Base-by-base conservation (phyloP, 2,113 vertebrate species). In the Myiopsitta monachus region DNA sequence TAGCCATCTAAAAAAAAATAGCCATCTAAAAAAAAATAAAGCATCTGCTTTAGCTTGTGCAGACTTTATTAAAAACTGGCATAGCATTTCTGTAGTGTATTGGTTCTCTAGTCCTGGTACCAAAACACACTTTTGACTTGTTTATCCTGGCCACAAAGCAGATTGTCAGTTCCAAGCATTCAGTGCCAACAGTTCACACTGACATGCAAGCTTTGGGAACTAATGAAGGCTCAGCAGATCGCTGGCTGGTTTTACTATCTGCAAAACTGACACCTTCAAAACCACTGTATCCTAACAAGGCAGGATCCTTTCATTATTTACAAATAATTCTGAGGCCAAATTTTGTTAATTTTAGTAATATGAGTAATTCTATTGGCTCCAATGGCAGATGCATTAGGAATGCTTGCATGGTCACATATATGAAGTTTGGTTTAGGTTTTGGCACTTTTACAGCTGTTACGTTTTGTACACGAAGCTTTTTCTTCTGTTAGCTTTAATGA, bases 201-300 rank as follows among this genome's bases (percentile, higher is more conserved):
- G 18, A 57, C 41, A 66, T 38, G 11, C 26, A 72, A 83, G 22
- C 43, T 86, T 7, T 61, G 63, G 3, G 2, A 87, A 85, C 27
- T 18, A 54, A 72, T 4, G 14, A 55, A 51, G n/a, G 38, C 30
- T 72, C 39, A 74, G 68, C 0, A 81, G 64, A 33, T 38, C 44
- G 38, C 26, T 55, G 36, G 21, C 7, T 62, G 39, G 59, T 77
- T 80, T 74, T 36, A 51, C 18, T 31, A 36, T 30, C 54, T 91
- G 24, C 30, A 69, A 85, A 91, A 76, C 15, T 11, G 28, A 43
- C 39, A 79, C 27, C 16, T 43, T 55, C 10, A 8, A 91, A 74
- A 52, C 17, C 38, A 85, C 12, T 1, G 3, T 13, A 52, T 11
- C 30, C 28, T 31, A 61, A 63, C 0, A 1, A 79, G 33, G 19